phyloP scores from a whole-genome alignment of 2,797 vertebrate genomes.

The Pseudochirops corinnae region DNA sequence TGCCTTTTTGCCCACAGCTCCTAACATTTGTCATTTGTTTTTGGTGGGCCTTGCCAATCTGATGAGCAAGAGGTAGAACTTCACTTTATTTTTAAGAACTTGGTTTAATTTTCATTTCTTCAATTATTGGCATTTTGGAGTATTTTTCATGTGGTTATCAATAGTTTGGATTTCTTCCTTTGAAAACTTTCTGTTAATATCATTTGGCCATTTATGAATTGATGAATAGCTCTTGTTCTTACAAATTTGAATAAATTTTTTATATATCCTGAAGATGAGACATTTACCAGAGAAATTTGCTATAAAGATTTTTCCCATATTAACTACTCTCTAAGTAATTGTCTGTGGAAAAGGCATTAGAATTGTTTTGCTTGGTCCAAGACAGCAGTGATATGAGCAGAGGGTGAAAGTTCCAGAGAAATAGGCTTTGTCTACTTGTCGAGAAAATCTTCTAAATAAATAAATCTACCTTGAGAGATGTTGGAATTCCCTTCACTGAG shows the following conservation, averaged over 20 bases:
- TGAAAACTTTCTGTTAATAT: background rate
- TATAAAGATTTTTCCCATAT: background rate
- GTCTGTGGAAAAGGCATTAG: background rate
- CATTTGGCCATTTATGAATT: background rate
- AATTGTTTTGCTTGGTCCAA: too few relatives aligned
- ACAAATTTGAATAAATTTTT: background rate
- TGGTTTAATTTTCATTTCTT: background rate
- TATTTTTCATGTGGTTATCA: background rate
- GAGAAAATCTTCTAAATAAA: background rate
- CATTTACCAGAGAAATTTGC: background rate
- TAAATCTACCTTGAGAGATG: background rate
- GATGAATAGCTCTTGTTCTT: background rate
- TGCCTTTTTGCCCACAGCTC: background rate
- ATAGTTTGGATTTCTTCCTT: background rate
- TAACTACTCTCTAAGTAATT: background rate
- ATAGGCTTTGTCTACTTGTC: background rate
- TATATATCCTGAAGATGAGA: background rate
- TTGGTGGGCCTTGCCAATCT: background rate
- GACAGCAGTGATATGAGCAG: background rate
- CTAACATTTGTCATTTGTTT: background rate
- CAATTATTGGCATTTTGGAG: background rate
- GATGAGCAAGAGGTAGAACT: background rate
- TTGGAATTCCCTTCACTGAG: background rate
- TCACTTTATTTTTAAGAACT: background rate
- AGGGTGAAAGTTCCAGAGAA: background rate